Evolutionary conservation across 2,113 vertebrate genomes (phyloP).

Genomic region (Sterrhoptilus dennistouni): DNA sequence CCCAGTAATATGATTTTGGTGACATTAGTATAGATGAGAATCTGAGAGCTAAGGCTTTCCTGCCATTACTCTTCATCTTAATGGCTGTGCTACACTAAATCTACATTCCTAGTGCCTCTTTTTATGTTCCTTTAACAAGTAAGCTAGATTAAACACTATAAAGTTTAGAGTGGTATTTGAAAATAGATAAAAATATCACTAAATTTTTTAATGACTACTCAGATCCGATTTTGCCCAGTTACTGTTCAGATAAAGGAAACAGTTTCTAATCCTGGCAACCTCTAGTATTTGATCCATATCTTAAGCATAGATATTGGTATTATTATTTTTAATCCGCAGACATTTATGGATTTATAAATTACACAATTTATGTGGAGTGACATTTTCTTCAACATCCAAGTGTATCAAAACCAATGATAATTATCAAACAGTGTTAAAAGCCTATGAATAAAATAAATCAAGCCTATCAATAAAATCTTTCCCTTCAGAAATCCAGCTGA

Average conservation of each 20-base stretch:
- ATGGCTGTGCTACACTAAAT: neutral
- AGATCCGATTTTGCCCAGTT: constrained; percentile 9
- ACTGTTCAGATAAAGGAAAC: neutral
- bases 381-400: neutral
- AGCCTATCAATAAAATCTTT: neutral
- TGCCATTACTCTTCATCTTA: constrained; percentile 28
- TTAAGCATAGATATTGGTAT: neutral
- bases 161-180: constrained; percentile 38
- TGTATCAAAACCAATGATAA: neutral
- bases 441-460: neutral
- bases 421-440: neutral
- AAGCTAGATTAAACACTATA: constrained; percentile 28
- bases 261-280: neutral
- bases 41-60: neutral
- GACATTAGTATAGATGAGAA: neutral
- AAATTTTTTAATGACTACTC: constrained; percentile 15
- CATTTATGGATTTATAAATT: constrained; percentile 3
- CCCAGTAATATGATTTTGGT: neutral
- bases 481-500: neutral
- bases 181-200: constrained; percentile 50
- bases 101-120: constrained; percentile 9
- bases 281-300: neutral
- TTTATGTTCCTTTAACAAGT: constrained; percentile 49
- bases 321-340: neutral
- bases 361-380: neutral